Evolutionary conservation across 2,113 vertebrate genomes (phyloP).

Genomic region (Dromaius novaehollandiae): DNA sequence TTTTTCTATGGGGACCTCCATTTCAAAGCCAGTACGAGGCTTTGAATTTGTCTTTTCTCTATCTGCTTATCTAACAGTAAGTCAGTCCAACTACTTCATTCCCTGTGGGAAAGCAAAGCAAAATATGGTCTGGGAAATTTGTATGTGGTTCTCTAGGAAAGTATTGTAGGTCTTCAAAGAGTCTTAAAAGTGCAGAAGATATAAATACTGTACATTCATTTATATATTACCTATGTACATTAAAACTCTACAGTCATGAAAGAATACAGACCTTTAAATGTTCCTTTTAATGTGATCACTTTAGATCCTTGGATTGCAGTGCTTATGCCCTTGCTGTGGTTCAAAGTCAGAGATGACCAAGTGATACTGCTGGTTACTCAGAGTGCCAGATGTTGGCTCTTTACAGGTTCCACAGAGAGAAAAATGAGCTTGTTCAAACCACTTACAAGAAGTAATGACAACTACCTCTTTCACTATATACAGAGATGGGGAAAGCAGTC

Average conservation of each 20-base stretch:
- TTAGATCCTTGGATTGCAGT: background rate
- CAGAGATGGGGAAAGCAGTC: background rate
- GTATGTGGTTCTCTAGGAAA: background rate
- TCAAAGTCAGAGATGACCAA: background rate
- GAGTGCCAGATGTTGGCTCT: background rate
- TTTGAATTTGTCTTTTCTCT: background rate
- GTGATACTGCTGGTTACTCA: background rate
- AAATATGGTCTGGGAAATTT: background rate
- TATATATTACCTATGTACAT: background rate
- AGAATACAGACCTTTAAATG: background rate
- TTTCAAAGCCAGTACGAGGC: background rate
- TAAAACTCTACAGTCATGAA: background rate
- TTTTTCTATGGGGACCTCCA: background rate
- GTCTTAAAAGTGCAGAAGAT: background rate
- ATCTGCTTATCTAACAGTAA: background rate
- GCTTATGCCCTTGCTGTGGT: background rate
- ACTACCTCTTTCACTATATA: background rate
- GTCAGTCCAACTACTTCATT: background rate
- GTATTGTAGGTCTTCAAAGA: background rate
- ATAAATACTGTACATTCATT: background rate
- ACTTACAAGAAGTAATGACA: background rate
- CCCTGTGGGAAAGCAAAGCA: background rate
- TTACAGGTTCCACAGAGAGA: background rate
- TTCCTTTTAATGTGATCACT: background rate
- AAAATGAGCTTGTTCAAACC: background rate